Percentiles rank a stretch among this genome's conserved stretches.
phyloP scores from a whole-genome alignment of 2,888 invertebrate genomes.

The Coelogynopora nodosa region DNA sequence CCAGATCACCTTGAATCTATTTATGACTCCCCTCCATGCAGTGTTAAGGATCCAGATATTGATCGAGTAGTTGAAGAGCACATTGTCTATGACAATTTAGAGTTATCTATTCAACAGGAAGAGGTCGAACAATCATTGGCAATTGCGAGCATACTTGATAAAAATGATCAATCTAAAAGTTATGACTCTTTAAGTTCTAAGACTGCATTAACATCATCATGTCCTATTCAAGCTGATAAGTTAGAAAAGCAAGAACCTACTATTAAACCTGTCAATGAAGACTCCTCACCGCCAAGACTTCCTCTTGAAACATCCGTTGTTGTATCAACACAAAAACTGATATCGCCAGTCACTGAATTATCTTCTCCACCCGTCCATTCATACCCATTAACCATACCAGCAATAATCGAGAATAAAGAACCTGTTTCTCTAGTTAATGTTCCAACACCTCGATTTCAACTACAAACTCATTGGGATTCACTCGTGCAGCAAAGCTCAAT shows the following conservation, averaged over 20 bases:
- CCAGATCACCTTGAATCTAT: conserved; percentile 37
- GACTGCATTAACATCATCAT: background rate
- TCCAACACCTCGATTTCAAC: background rate
- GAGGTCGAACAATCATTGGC: conserved; percentile 5
- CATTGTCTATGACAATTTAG: background rate
- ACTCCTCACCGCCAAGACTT: background rate
- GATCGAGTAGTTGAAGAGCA: conserved; percentile 1
- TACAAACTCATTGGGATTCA: background rate
- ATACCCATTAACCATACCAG: background rate
- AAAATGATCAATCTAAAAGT: background rate
- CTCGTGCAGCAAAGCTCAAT: background rate
- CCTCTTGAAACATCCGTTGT: background rate
- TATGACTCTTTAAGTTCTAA: background rate
- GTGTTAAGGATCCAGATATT: background rate
- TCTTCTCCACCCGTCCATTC: background rate
- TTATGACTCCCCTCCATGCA: conserved; percentile 28
- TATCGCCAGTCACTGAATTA: background rate
- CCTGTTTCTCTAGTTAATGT: background rate
- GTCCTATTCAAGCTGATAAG: background rate
- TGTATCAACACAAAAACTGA: background rate
- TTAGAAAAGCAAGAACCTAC: background rate
- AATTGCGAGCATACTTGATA: conserved; percentile 3
- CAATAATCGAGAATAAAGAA: background rate
- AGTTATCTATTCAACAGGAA: background rate
- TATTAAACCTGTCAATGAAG: background rate